phyloP scores from a whole-genome alignment of 2,888 invertebrate genomes.

The Gasteruption jaculator region DNA sequence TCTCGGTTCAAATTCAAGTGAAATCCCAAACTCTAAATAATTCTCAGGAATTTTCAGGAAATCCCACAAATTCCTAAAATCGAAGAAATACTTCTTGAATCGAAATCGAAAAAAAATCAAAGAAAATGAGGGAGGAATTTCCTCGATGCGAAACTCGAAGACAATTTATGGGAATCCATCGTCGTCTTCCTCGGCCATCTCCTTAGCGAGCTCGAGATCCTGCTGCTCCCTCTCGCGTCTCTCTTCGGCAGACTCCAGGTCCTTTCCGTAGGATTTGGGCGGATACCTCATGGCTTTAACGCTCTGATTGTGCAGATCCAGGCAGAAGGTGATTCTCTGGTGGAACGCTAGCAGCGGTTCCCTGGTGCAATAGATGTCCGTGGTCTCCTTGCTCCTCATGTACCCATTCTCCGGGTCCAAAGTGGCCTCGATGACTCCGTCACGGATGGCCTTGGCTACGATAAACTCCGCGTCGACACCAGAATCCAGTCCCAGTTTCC shows the following conservation, averaged over 20 bases:
- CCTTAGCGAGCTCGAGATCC: conserved; percentile 98
- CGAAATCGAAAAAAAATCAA: too few species aligned
- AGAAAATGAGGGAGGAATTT: too few species aligned
- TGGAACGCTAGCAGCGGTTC: conserved; percentile 96
- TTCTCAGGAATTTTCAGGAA: too few species aligned
- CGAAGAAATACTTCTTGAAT: too few species aligned
- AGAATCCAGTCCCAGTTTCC: conserved; percentile 88
- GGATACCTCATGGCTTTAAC: conserved; percentile 99
- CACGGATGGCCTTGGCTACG: conserved; percentile 95
- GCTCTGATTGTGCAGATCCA: conserved; percentile 97
- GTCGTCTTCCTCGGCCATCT: conserved; percentile 99
- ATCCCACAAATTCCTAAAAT: too few species aligned
- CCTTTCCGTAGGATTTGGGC: conserved; percentile 97
- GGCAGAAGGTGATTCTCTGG: conserved; percentile 93
- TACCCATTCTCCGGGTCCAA: conserved; percentile 93
- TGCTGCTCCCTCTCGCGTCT: conserved; percentile 94
- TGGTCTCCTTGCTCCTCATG: conserved; percentile 96
- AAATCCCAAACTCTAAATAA: too few species aligned
- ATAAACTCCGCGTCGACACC: conserved; percentile 99
- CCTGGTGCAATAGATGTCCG: conserved; percentile 93
- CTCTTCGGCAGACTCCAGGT: conserved; percentile 95
- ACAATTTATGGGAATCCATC: conserved; percentile 68
- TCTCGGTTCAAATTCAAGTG: too few species aligned
- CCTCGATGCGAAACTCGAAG: too few species aligned
- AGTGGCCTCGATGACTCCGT: conserved; percentile 97